A percentile compares a stretch with the other conserved stretches of the same genome.
Evolutionary conservation across 2,113 vertebrate genomes (phyloP).

Genomic region (Poeciliopsis occidentalis): DNA sequence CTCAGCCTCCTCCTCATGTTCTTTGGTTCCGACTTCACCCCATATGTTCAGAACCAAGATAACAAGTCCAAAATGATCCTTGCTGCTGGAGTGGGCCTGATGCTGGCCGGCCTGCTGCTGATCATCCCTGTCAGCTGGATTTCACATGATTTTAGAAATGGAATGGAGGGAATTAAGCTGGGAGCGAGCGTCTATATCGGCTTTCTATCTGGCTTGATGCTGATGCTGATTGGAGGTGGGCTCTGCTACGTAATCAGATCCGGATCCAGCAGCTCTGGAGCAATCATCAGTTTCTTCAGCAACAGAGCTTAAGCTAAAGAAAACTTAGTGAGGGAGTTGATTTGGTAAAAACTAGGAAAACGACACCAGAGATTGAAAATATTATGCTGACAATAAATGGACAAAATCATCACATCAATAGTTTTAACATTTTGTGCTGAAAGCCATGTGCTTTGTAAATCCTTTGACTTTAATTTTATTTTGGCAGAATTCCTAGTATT

Average conservation of each 20-base stretch:
- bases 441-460: too few relatives aligned
- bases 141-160: slow-evolving; percentile 43
- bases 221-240: too few relatives aligned
- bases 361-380: background rate
- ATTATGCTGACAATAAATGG: too few relatives aligned
- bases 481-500: background rate
- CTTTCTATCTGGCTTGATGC: too few relatives aligned
- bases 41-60: slow-evolving; percentile 75
- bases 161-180: slow-evolving; percentile 53
- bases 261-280: too few relatives aligned
- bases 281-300: too few relatives aligned
- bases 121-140: slow-evolving; percentile 82
- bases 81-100: slow-evolving; percentile 66
- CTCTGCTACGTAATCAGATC: too few relatives aligned
- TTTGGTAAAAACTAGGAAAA: background rate
- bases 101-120: slow-evolving; percentile 74
- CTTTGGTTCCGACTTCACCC: slow-evolving; percentile 80
- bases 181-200: slow-evolving; percentile 58
- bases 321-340: background rate
- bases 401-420: too few relatives aligned
- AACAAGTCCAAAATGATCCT: slow-evolving; percentile 78
- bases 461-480: too few relatives aligned
- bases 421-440: background rate
- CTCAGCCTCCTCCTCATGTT: slow-evolving; percentile 77
- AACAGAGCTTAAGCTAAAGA: slow-evolving; percentile 4